Evolutionary conservation across 2,888 invertebrate species (phyloP).

Genomic region (Alloscopus bannaensis): DNA sequence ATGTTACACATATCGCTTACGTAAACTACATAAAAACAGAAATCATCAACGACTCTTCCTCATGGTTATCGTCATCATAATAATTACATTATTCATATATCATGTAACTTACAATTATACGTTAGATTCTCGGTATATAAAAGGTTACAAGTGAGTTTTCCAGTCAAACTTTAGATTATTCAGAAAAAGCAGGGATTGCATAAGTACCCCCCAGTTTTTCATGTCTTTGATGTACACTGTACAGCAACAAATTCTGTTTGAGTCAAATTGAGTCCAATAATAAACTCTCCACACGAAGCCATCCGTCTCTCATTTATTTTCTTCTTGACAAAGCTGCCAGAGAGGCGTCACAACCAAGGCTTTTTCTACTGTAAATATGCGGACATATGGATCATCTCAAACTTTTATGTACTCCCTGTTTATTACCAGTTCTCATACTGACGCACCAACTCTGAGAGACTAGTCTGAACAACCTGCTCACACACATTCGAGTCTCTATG

Average conservation of each 20-base stretch:
- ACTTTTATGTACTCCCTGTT: constrained; percentile 23
- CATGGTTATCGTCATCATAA: too few relatives aligned
- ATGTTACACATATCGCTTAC: constrained; percentile 3
- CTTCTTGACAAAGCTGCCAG: constrained; percentile 57
- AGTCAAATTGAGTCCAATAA: too few relatives aligned
- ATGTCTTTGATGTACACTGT: not conserved
- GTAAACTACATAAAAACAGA: not conserved
- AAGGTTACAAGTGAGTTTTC: not conserved
- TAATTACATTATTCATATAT: too few relatives aligned
- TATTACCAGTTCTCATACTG: constrained; percentile 30
- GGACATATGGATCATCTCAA: constrained; percentile 56
- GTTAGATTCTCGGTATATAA: too few relatives aligned
- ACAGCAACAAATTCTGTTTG: too few relatives aligned
- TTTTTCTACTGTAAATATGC: constrained; percentile 29
- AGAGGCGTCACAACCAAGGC: constrained; percentile 59
- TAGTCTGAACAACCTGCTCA: too few relatives aligned
- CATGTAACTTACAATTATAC: too few relatives aligned
- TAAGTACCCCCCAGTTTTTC: too few relatives aligned
- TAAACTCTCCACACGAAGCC: constrained; percentile 16
- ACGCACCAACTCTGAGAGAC: constrained; percentile 45
- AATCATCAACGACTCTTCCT: not conserved
- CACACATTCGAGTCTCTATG: too few relatives aligned
- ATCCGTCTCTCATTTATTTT: constrained; percentile 54
- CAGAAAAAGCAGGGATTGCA: too few relatives aligned
- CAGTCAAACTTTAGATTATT: not conserved